Conservation (phyloP, 2,888 invertebrate species). For the Kryphioiulus occultus region DNA sequence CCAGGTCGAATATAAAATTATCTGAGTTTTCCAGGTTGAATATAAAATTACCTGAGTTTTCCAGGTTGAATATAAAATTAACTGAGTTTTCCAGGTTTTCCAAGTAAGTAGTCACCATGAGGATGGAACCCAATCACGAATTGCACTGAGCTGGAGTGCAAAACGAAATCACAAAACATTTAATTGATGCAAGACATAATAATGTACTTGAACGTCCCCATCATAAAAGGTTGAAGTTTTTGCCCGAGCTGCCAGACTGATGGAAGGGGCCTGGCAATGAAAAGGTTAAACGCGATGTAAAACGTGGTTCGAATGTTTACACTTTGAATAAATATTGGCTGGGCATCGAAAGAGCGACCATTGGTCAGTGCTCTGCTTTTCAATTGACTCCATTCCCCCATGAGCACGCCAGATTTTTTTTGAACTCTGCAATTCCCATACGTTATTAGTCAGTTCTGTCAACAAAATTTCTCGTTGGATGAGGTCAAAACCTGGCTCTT, state of each 20-base stretch:
- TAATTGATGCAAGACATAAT: no score
- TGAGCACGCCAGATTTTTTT: not conserved
- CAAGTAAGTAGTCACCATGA: no score
- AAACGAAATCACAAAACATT: not conserved
- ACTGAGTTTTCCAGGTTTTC: no score
- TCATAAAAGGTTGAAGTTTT: no score
- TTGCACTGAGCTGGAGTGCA: not conserved
- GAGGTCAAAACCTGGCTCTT: not conserved
- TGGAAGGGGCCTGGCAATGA: not conserved
- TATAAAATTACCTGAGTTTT: no score
- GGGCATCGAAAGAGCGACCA: not conserved
- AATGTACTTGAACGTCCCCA: no score
- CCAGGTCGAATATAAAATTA: no score
- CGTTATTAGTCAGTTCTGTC: not conserved
- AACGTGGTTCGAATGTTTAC: not conserved
- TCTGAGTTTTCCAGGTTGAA: no score
- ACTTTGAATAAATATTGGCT: not conserved
- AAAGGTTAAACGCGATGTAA: no score
- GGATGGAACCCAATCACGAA: no score
- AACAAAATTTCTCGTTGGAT: not conserved
- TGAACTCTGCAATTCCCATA: not conserved
- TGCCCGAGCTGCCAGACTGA: no score
- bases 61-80: no score
- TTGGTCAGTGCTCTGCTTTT: not conserved
- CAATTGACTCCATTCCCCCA: not conserved